Base-by-base conservation (phyloP, 1,140 invertebrate genomes). In the Akabosia matsudoensis region DNA sequence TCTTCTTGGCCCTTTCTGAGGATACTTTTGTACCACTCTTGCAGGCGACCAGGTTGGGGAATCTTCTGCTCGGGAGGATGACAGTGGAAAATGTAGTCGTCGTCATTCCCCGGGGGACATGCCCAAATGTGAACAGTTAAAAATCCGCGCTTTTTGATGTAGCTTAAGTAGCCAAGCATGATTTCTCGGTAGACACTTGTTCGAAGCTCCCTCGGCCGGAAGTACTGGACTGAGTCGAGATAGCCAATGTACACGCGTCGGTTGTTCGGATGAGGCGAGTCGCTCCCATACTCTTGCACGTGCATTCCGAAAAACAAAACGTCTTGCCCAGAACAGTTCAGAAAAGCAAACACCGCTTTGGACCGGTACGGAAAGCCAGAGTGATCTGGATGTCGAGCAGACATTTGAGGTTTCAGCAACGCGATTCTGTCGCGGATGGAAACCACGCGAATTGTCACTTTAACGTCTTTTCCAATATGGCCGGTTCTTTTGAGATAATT, bases 1-100 rank as follows among this genome's bases (percentile, higher is more conserved):
- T 99, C 97, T 83, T 96, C 93, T 80, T 98, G 97, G 81, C 97
- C 98, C 85, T 99, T 99, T 84, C 99, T 97, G 67, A 99, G 88
- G 97, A 99, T 99, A 86, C 97, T 75, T 33, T 89, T 90, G 84
- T 91, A 91, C 90, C 90, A 91, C 74, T 91, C 90, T 73, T 90
- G 89, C 24, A 91, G 83, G 74, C 89, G 82, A 82, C 91, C 91
- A 37, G 89, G 89, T 83, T 90, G 91, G 4, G 90, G 90, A 74
- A 91, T 90, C 82, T 90, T 91, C 82, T 91, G 90, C 79, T 91
- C 89, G 28, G 87, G 84, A 13, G 90, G 90, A 85, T 91, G 90
- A 79, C 89, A 90, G 82, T 92, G 89, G 83, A 92, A 91, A 56
- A 91, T 91, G 84, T 91, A 91, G 82, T 91, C 90, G 84, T 91